Base-by-base conservation (phyloP, 2,888 invertebrate genomes). In the Plagodis dolabraria region DNA sequence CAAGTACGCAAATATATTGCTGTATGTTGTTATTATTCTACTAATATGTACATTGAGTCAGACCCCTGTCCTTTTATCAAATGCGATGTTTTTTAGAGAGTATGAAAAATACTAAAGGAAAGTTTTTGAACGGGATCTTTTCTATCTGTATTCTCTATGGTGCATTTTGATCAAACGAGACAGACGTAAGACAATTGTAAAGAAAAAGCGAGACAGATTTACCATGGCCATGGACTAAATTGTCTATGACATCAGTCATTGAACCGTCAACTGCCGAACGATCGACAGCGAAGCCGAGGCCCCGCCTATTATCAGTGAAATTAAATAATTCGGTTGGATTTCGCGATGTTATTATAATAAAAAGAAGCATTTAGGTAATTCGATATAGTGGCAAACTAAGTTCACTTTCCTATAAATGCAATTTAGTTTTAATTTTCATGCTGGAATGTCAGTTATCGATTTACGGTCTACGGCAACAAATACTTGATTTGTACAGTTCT, bases 281-380 rank as follows among this genome's bases (percentile, higher is more conserved):
- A 89, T 84, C 89, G 83, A 87, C 79, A 81, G 81, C 76, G 80
- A 85, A 82, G 82, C 83, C 67, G 77, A 89, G 88, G 88, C 91
- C 92, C 89, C 92, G 92, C 92, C 91, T 92, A 79, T 85, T 80
- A 79, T 67, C 75, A 79, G 81, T 83, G 84, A 84, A 84, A 83
- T 87, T 85, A 83, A 85, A 80, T 80, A 83, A 82, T 87, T 87
- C 77, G 82, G 80, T 83, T 84, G 79, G 80, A 79, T 85, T 85
- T 79, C 87, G 90, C 86, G 81, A 92, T 89, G 89, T 80, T 86
- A 85, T 77, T 85, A 76, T 83, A 87, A 85, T 89, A 89, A 83
- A 81, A 79, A 67, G 70, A 77, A 69, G 68, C 67, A 72, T 68
- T 68, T 88, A 89, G 90, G 90, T 90, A 90, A 89, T 83, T 72